Evolutionary conservation across 2,888 invertebrate genomes (phyloP), one percentile per base, ranked within the genome.

Genomic region (Ochropacha duplaris): DNA sequence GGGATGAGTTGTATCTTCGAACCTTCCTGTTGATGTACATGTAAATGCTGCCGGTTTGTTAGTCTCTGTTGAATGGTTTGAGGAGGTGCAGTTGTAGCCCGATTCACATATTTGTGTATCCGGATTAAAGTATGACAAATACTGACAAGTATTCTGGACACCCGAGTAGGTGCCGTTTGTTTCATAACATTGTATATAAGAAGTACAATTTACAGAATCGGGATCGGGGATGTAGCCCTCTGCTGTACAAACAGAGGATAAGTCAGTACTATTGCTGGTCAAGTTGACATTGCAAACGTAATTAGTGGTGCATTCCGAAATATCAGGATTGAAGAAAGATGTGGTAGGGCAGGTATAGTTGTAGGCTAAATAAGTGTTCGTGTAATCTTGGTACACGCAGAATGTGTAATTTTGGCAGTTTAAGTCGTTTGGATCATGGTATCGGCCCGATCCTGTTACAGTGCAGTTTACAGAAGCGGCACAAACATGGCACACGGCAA

Each of bases 391-490:
- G 55, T 60, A 64, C 49, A 75, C 68, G 61, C 86, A 86, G 4
- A 75, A 63, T 5, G 75, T 78, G 66, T 84, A 85, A 44, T 72
- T 76, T 55, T 72, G 62, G 62, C 83, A 84, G 12, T 72, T 78
- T 19, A 78, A 60, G 64, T 87, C 86, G 11, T 62, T 65, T 0
- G 69, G 62, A 56, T 82, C 75, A 6, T 76, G 62, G 58, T 78
- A 79, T n/a, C 79, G 72, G 8, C 85, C 83, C 5, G 65, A 68
- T 22, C 62, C 66, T 1, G 62, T 57, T 4, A 56, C 54, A 1
- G 66, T 68, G 58, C 77, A 79, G 24, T 66, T 65, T 1, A 73
- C 69, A n/a, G 19, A 44, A 44, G 44, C 44, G 3, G 44, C 5
- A 19, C 16, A 9, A 2, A 44, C 19, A 19, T 19, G 16, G 16